A percentile compares a stretch with the other conserved stretches of the same genome.
Evolutionary conservation across 2,113 vertebrate species (phyloP).

Genomic region (Echinops telfairi): DNA sequence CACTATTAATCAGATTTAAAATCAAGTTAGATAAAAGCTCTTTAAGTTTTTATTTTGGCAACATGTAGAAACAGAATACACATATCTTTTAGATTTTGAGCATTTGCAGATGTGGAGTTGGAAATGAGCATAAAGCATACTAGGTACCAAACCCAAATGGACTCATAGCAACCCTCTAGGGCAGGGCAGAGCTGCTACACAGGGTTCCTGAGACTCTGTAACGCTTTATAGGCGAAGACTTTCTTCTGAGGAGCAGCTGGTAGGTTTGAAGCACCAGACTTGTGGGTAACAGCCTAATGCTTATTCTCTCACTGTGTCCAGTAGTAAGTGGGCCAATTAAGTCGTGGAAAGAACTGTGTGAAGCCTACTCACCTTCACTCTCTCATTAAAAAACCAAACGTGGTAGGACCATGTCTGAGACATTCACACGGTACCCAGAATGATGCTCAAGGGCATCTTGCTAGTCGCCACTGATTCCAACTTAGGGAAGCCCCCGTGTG

Average conservation of each 20-base stretch:
- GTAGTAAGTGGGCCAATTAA: background rate
- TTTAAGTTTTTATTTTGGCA: constrained; percentile 10
- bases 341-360: background rate
- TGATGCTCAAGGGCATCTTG: background rate
- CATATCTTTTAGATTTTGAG: background rate
- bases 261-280: too few species aligned
- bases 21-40: constrained; percentile 28
- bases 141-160: too few species aligned
- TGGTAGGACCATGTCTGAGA: background rate
- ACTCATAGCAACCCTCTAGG: too few species aligned
- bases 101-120: background rate
- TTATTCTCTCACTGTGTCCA: too few species aligned
- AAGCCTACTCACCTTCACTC: background rate
- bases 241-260: too few species aligned
- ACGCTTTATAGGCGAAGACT: too few species aligned
- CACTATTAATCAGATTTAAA: constrained; percentile 63
- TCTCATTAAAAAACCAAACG: background rate
- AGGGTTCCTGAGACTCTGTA: too few species aligned
- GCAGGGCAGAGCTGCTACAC: too few species aligned
- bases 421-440: background rate
- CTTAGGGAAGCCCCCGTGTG: background rate
- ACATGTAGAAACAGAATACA: background rate
- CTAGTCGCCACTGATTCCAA: background rate
- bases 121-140: background rate
- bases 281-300: too few species aligned